phyloP scores from a whole-genome alignment of 2,888 invertebrate species.

The Nemotelus nigrinus region DNA sequence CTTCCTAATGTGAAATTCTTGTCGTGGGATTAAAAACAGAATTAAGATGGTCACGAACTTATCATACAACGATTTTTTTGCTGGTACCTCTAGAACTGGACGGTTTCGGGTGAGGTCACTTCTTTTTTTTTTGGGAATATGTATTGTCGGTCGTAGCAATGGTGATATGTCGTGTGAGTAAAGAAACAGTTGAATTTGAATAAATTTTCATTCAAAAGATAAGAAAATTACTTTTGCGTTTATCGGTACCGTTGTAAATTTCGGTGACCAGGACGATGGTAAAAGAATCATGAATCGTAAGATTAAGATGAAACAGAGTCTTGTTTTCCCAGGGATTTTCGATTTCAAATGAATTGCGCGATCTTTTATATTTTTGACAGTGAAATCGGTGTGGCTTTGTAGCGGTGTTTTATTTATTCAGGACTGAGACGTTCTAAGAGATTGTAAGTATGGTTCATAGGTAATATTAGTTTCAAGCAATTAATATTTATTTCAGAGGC shows the following conservation, averaged over 20 bases:
- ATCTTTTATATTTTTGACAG: no score
- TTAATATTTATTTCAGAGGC: no score
- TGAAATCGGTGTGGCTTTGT: no score
- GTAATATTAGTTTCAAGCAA: no score
- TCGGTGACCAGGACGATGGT: no score
- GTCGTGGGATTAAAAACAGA: conserved; percentile 18
- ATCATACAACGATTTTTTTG: conserved; percentile 22
- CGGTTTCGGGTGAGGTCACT: neutral
- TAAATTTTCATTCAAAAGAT: conserved; percentile 25
- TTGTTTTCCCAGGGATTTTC: no score
- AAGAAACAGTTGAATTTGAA: conserved; percentile 32
- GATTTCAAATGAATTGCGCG: no score
- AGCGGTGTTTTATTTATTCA: no score
- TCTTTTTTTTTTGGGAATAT: neutral
- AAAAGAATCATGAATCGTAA: no score
- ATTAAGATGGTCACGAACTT: conserved; percentile 40
- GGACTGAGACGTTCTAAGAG: no score
- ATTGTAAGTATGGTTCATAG: no score
- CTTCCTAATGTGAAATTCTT: conserved; percentile 36
- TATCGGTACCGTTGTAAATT: neutral
- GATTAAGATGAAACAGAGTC: no score
- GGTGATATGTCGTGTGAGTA: conserved; percentile 19
- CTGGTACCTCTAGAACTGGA: neutral
- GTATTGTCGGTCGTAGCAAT: neutral
- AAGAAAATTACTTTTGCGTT: neutral